These are phyloP conservation scores for Brachynemurus nebulosus DNA, from an alignment of 2,888 invertebrate genomes.

Conservation along the genomic window DNA sequence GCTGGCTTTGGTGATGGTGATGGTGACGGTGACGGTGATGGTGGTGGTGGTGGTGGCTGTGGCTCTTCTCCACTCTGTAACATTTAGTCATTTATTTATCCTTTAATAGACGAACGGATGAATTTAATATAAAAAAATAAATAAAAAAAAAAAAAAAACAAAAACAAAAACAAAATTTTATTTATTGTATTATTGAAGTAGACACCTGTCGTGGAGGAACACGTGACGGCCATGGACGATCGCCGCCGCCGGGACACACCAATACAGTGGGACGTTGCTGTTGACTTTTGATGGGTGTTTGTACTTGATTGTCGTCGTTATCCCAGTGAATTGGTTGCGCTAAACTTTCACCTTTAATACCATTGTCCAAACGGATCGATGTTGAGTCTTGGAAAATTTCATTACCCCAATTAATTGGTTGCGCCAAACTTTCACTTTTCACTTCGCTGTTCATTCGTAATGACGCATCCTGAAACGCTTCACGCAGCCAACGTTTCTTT, in stretches of 20 bases:
- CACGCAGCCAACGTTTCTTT: constrained; percentile 45
- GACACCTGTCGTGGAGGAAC: neutral
- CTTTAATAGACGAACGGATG: too few relatives aligned
- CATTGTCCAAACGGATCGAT: constrained; percentile 12
- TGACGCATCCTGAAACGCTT: constrained; percentile 33
- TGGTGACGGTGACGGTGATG: neutral
- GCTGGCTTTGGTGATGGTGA: constrained; percentile 9
- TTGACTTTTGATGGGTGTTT: constrained; percentile 27
- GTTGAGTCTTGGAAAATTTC: neutral
- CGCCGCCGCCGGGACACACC: constrained; percentile 34
- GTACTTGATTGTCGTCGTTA: constrained; percentile 21
- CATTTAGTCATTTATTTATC: too few relatives aligned
- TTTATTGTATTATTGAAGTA: neutral
- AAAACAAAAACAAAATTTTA: too few relatives aligned
- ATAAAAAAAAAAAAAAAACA: too few relatives aligned
- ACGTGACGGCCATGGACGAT: constrained; percentile 5
- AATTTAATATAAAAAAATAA: too few relatives aligned
- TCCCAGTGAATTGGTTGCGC: constrained; percentile 25
- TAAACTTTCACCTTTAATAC: constrained; percentile 31
- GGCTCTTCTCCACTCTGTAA: too few relatives aligned
- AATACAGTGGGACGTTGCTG: constrained; percentile 39
- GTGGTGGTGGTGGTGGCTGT: neutral
- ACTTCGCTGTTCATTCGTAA: constrained; percentile 24
- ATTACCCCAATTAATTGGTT: constrained; percentile 36
- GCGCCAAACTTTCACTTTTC: constrained; percentile 33